Base-by-base conservation (phyloP, 2,888 invertebrate genomes). In the Drosophila recens region DNA sequence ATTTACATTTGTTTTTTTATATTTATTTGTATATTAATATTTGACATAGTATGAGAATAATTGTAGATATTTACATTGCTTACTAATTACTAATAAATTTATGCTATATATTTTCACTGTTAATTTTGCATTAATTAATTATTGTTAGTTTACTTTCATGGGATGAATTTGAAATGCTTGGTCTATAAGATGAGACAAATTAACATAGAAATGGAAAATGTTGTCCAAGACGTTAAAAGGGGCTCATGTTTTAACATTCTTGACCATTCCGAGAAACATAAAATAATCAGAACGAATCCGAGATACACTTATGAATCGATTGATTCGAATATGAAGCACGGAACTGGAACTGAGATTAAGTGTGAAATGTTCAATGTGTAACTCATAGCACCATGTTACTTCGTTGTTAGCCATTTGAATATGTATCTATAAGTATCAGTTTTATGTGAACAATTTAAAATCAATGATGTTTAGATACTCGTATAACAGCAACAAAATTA, bases 171-270 rank as follows among this genome's bases (percentile, higher is more conserved):
- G 13, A 15, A 15, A 59, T 73, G 36, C 36, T 75, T 75, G 71
- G 74, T 76, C 67, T 72, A 43, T 62, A 56, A 43, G 45, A 58
- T 80, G 72, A 57, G 53, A 46, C 3, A 67, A 67, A 58, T 54
- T 0, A 65, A 48, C 13, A 45, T 4, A 57, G 20, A n/a, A 34
- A 4, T 20, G 1, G 23, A 45, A 58, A 62, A 49, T 34, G 15
- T 30, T 67, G 62, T 62, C 76, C 70, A 87, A 89, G 79, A 84
- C 91, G 91, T 91, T 90, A 91, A 92, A 86, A 91, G 89, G 92
- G 92, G 92, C 92, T 92, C 92, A 78, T 67, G 71, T 89, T 91
- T 91, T 90, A 91, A 91, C 92, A 90, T 40, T 78, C 80, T 89
- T 88, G 80, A 83, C 73, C 75, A 80, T 70, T 53, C 56, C 20